Evolutionary conservation across 2,797 vertebrate genomes (phyloP), one percentile per base, ranked within the genome.

Genomic region (Trachops cirrhosus): DNA sequence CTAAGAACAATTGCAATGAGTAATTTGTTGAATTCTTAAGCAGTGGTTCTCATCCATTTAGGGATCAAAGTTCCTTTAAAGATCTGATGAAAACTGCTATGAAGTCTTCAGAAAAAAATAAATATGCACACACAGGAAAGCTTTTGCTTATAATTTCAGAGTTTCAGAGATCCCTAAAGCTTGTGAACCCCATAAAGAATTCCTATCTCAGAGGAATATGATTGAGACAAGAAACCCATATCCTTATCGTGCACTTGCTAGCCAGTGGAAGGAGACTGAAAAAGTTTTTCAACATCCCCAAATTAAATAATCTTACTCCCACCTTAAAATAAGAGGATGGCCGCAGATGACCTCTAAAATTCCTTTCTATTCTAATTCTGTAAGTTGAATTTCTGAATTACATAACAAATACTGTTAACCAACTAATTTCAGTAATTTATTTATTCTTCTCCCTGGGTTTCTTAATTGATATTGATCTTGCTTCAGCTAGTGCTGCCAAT

Each of bases 401-500:
- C 24, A 67, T 44, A 90, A 50, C 52, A 71, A 68, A 26, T 78
- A 96, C 84, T 87, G 32, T 89, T 86, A 85, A 93, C 44, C 71
- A 92, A 85, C 86, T 29, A 74, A 37, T 91, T 86, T 89, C 84
- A 82, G 54, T 85, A 92, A 82, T 96, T 97, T 96, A 96, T 97
- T 97, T 96, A 54, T 87, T 84, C 86, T 95, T 80, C 57, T 95
- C 39, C 52, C 26, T 87, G 46, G 75, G 48, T 86, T 94, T 94
- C 93, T 95, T 97, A 96, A 97, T 96, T 96, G 96, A 94, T 95
- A 97, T 97, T 93, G 97, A 97, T 96, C 86, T 92, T 87, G 54
- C 84, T 97, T 96, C 95, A 96, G 92, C 92, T 85, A 87, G 83
- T 82, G 75, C 84, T 93, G 86, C 80, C 93, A 89, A 89, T 93